phyloP scores from a whole-genome alignment of 2,113 vertebrate species.

The Oenanthe oenanthe region DNA sequence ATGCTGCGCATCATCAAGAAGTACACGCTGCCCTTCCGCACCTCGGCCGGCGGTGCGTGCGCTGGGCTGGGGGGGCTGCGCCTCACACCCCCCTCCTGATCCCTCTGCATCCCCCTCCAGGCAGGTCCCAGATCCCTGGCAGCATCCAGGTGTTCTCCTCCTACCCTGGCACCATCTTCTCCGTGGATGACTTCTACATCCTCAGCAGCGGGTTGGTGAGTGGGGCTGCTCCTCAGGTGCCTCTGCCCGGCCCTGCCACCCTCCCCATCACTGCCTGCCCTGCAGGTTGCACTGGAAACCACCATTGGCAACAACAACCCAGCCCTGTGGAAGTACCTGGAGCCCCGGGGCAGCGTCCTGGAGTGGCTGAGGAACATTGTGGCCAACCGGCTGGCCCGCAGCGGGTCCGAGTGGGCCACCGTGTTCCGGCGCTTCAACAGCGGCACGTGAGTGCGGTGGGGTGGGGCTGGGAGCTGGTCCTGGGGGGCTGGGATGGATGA shows the following conservation, averaged over 20 bases:
- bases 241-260: fast-evolving
- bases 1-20: constrained; percentile 95
- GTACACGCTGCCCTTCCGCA: constrained; percentile 84
- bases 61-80: not conserved
- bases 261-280: not conserved
- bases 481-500: fast-evolving
- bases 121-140: constrained; percentile 75
- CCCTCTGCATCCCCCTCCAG: constrained; percentile 58
- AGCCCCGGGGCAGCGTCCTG: constrained; percentile 79
- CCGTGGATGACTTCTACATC: constrained; percentile 94
- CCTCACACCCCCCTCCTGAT: not conserved
- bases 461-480: fast-evolving
- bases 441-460: constrained; percentile 84
- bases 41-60: constrained; percentile 75
- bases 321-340: constrained; percentile 86
- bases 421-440: constrained; percentile 90
- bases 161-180: constrained; percentile 92
- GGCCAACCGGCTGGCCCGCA: constrained; percentile 87
- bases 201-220: constrained; percentile 92
- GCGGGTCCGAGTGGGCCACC: constrained; percentile 79
- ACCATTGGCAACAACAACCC: constrained; percentile 93
- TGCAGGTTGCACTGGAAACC: constrained; percentile 90
- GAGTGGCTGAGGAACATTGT: constrained; percentile 93
- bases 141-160: constrained; percentile 87
- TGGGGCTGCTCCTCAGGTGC: not conserved